Base-by-base conservation (phyloP, 2,888 invertebrate species). In the Phengaris alcon region DNA sequence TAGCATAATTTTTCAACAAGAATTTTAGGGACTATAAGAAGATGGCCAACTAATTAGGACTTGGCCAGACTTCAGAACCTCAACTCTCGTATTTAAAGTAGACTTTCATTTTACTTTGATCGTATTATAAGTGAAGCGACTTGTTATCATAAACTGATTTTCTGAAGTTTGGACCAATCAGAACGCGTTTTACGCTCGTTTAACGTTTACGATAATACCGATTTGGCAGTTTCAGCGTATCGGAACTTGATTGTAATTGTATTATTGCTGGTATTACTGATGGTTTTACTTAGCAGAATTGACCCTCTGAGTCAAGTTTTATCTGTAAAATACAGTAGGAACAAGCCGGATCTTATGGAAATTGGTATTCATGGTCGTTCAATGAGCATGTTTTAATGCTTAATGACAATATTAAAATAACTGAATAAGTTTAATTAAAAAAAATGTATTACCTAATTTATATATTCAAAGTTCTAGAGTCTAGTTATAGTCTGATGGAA, bases 321-420 rank as follows among this genome's bases (percentile, higher is more conserved):
- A 6, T 64, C 12, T 12, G 64, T 44, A 64, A 64, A 59, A 35
- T 2, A 64, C 13, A 35, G 44, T 52, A 52, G 52, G 52, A 12
- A 35, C 12, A 12, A 64, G 35, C 64, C 64, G 64, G 64, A 64
- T 64, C 35, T 44, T 64, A 64, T 64, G 12, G 64, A 44, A 35
- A 35, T 13, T 12, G 64, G 35, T 13, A 64, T 64, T 64, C 64
- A 44, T 64, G 64, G 64, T 64, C 64, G 64, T 64, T 64, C 64
- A 64, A 35, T 10, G 64, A 12, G 12, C 12, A 35, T 35, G 4
- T 64, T 64, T 64, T 64, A 64, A 35, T 22, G 35, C 5, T 10
- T 59, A 22, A 6, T 59, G 59, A 35, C 10, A 64, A 35, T 6
- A 64, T 10, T 10, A 64, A 15, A 35, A 35, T 5, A 59, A 48